Percentiles rank a stretch among this genome's conserved stretches.
These are phyloP conservation scores for Diaprepes abbreviatus DNA, from an alignment of 2,888 invertebrate genomes.

Conservation along the genomic window DNA sequence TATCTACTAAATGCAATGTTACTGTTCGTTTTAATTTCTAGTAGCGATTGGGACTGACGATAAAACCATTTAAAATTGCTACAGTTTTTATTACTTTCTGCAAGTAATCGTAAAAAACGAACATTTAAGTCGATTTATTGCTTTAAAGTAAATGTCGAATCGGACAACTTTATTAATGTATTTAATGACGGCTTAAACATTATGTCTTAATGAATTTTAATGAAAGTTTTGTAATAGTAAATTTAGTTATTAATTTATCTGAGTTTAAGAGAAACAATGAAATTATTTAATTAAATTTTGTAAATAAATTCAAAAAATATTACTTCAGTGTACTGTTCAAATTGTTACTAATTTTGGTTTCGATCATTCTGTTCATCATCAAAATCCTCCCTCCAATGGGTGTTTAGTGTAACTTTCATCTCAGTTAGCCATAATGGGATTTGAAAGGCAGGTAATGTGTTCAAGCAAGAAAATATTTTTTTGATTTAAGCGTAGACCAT, in stretches of 20 bases:
- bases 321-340: too few species aligned
- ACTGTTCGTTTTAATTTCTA: slow-evolving; percentile 1
- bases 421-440: too few species aligned
- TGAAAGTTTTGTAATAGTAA: neutral
- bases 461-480: too few species aligned
- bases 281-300: neutral
- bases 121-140: slow-evolving; percentile 16
- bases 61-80: slow-evolving; percentile 6
- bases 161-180: slow-evolving; percentile 13
- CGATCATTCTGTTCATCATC: too few species aligned
- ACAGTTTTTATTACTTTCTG: slow-evolving; percentile 13
- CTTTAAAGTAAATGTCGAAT: slow-evolving; percentile 5
- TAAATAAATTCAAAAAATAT: too few species aligned
- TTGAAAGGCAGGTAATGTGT: too few species aligned
- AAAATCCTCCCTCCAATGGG: too few species aligned
- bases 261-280: neutral
- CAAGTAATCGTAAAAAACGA: neutral
- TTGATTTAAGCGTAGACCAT: too few species aligned
- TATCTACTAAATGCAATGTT: neutral
- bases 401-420: too few species aligned
- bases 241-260: neutral
- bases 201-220: slow-evolving; percentile 8
- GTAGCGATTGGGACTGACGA: neutral
- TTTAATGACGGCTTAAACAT: neutral
- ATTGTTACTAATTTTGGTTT: too few species aligned